A percentile compares a stretch with the other conserved stretches of the same genome.
Conservation (phyloP, 2,113 vertebrate genomes). For the Dromiciops gliroides region DNA sequence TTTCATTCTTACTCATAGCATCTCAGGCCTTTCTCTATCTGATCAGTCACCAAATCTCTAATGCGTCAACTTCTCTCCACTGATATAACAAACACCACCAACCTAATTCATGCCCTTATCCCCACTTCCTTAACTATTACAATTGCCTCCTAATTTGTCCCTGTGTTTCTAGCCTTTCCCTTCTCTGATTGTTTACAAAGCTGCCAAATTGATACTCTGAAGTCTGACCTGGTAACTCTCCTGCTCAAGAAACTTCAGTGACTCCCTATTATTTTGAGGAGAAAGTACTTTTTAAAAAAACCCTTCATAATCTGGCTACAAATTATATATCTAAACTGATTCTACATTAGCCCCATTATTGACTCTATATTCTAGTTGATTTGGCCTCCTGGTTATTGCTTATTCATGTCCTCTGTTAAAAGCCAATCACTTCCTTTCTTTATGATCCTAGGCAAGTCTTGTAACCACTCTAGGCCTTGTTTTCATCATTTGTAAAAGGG, state of each 20-base stretch:
- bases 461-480: neutral
- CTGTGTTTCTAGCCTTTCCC: neutral
- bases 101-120: neutral
- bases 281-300: neutral
- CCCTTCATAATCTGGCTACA: neutral
- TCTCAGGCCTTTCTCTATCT: neutral
- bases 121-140: neutral
- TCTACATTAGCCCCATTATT: neutral
- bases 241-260: neutral
- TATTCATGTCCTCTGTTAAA: neutral
- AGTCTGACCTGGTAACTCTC: neutral
- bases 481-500: neutral
- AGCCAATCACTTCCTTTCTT: neutral
- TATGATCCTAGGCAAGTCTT: neutral
- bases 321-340: neutral
- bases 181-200: neutral
- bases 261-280: neutral
- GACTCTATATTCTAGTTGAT: neutral
- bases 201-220: neutral
- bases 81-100: neutral
- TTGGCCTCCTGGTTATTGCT: neutral
- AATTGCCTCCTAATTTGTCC: neutral
- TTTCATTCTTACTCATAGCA: neutral
- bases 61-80: neutral
- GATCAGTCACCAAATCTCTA: neutral